Evolutionary conservation across 2,888 invertebrate species (phyloP).

Genomic region (Drosophila dives): DNA sequence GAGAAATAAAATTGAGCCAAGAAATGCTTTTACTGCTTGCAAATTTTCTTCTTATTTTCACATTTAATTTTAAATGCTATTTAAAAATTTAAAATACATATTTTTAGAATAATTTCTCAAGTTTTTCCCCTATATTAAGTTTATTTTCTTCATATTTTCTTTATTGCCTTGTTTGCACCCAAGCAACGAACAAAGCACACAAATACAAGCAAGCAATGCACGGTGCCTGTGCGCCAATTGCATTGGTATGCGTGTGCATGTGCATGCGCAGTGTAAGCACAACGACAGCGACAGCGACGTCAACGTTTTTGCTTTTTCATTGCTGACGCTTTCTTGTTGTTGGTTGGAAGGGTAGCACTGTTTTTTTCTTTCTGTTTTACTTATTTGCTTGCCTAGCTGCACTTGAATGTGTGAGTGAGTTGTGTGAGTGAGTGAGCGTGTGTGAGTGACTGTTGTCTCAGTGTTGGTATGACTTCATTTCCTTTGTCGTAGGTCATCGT

Average conservation of each 20-base stretch:
- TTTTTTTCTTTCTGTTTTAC: conserved; percentile 52
- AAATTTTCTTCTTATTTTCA: conserved; percentile 6
- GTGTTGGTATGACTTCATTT: conserved; percentile 83
- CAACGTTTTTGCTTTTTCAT: conserved; percentile 50
- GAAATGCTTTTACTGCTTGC: conserved; percentile 11
- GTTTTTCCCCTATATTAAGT: conserved; percentile 36
- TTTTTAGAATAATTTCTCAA: conserved; percentile 42
- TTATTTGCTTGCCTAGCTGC: conserved; percentile 68
- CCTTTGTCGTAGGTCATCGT: conserved; percentile 84
- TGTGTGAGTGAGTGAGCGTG: conserved; percentile 10
- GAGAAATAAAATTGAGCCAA: conserved; percentile 2
- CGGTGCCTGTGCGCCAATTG: conserved; percentile 24
- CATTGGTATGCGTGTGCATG: conserved; percentile 58
- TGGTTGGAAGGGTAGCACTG: conserved; percentile 44
- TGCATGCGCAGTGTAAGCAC: conserved; percentile 75
- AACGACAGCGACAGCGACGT: conserved; percentile 27
- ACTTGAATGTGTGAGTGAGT: conserved; percentile 42
- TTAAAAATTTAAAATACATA: conserved; percentile 23
- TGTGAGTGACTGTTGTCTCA: conserved; percentile 23
- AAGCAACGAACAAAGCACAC: conserved; percentile 72
- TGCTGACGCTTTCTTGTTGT: conserved; percentile 55
- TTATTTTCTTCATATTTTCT: conserved; percentile 16
- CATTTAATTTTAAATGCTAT: conserved; percentile 6
- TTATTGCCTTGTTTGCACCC: conserved; percentile 39
- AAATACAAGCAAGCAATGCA: conserved; percentile 47